Evolutionary conservation across 2,797 vertebrate species (phyloP).

Genomic region (Sternotherus odoratus): DNA sequence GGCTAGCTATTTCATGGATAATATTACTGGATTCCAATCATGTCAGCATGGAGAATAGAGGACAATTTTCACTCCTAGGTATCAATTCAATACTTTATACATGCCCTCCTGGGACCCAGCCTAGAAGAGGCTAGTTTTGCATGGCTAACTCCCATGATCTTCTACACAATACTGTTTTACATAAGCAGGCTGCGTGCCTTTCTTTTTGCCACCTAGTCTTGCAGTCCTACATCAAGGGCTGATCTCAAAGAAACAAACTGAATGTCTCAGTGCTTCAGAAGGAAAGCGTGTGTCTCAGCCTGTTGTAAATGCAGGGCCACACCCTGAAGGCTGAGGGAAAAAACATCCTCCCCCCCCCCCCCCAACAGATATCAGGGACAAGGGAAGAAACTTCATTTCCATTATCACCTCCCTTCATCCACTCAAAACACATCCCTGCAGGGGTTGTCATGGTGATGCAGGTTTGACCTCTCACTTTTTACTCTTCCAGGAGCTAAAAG

Average conservation of each 20-base stretch:
- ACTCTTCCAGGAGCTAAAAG: conserved; percentile 82
- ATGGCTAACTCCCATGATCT: not conserved
- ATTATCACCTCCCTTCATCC: conserved; percentile 79
- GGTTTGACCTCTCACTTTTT: conserved; percentile 90
- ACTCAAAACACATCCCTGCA: conserved; percentile 69
- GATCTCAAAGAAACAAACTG: not conserved
- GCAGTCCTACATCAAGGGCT: not conserved
- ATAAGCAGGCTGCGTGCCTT: rapidly evolving
- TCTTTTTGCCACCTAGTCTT: not conserved
- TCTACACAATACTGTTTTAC: not conserved
- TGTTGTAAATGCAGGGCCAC: not conserved
- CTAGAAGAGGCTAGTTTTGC: not conserved
- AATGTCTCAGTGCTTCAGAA: not conserved
- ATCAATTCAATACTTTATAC: not conserved
- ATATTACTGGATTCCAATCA: conserved; percentile 37
- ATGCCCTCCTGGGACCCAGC: not conserved
- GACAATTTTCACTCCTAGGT: conserved; percentile 17
- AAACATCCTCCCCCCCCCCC: conserved; percentile 40
- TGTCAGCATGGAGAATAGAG: not conserved
- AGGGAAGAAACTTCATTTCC: conserved; percentile 72
- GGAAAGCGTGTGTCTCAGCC: not conserved
- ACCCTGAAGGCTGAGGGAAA: not conserved
- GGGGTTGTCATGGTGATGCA: conserved; percentile 89
- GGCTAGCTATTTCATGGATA: not conserved
- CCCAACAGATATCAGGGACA: not conserved